Base-by-base conservation (phyloP, 2,113 vertebrate genomes). In the Gnathonemus echidnorhynchus region DNA sequence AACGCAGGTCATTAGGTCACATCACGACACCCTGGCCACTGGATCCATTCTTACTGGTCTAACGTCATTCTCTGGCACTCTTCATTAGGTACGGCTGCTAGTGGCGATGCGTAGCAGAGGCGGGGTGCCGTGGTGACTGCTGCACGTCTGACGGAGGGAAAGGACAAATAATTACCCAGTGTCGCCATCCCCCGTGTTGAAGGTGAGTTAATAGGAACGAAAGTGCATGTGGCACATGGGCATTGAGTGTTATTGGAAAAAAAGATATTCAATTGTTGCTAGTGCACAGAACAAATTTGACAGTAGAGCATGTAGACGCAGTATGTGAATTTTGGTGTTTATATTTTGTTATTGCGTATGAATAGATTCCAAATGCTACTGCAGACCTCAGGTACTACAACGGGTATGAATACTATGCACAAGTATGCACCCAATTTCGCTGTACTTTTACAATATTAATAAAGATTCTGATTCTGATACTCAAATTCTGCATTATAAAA, bases 11-110 rank as follows among this genome's bases (percentile, higher is more conserved):
- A 77, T 87, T 74, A 90, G 31, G 13, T 45, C 48, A 31, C 48
- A 50, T 90, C 9, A 88, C 52, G 62, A 53, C 62, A 77, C 58
- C 62, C 27, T n/a, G 52, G 85, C 39, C 35, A 86, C 52, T 24
- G 6, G 89, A 50, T 15, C 31, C 13, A 27, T 77, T 77, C n/a
- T 90, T 15, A 62, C 17, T 62, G 83, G 45, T 50, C 27, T 77
- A 21, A 56, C 42, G 58, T 77, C 85, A 90, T 52, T 74, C 58
- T n/a, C 89, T 3, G 27, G 83, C 4, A n/a, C 89, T 86, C 56
- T 74, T 50, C 58, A 90, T 86, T 90, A 66, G 52, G 24, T 58
- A 21, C 31, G 35, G 85, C 52, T 42, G n/a, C 27, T 35, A 46
- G 42, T 3, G 66, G 45, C 24, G 21, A 46, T 87, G 58, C 74